Base-by-base conservation (phyloP, 2,797 vertebrate species). In the Sebastes steindachneri region DNA sequence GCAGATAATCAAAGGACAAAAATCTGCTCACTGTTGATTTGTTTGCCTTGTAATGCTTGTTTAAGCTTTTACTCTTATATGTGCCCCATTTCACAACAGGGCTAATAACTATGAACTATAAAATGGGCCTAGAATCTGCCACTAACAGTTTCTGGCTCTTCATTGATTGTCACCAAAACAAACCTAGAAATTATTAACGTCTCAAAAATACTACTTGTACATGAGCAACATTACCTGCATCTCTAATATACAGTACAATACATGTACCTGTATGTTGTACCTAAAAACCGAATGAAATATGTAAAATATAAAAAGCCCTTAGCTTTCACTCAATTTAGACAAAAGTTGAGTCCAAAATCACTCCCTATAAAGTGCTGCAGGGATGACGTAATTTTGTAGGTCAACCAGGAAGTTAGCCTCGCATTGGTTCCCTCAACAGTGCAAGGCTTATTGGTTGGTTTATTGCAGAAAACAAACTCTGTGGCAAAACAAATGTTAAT, bases 41-140 rank as follows among this genome's bases (percentile, higher is more conserved):
- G 17, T 68, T 77, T 7, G 17, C 31, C 12, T 23, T 62, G 21
- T 26, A 6, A 35, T 63, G 28, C 59, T n/a, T 51, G 25, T 62
- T 31, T 21, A n/a, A 53, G 37, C 33, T 59, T 68, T 75, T 45
- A 25, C 1, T 37, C 14, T 67, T n/a, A 58, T 35, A 68, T 77
- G 28, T 45, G 28, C 25, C 8, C 2, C 5, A n/a, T 58, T 60
- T 72, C 21, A 45, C 35, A 68, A 74, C 21, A 35, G 14, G 5
- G 54, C 23, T 29, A 67, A 66, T 25, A 33, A 54, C 33, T 31
- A 14, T 60, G 26, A 80, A 58, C 4, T 58, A 58, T 58, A 54
- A 68, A 67, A 69, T 58, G 7, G 11, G 11, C 25, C 11, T 15
- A 64, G 0, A 25, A 64, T 41, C 0, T 3, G n/a, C 19, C n/a